Conservation (phyloP, 2,113 vertebrate species). For the Rana temporaria region DNA sequence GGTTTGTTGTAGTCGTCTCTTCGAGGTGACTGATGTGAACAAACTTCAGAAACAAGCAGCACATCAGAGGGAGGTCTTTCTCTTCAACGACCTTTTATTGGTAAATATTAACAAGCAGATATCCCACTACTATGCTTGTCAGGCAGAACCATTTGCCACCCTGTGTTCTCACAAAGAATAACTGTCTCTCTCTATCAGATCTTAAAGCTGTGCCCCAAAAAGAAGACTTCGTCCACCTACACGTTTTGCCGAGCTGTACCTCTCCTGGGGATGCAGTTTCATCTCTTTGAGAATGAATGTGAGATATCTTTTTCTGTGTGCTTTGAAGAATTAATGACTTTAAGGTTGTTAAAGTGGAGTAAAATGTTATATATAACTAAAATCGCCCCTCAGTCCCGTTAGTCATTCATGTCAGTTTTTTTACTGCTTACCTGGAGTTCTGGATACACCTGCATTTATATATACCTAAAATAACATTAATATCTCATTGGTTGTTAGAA, state of each 20-base stretch:
- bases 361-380: too few relatives aligned
- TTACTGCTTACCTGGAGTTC: too few relatives aligned
- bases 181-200: conserved; percentile 75
- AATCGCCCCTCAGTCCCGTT: too few relatives aligned
- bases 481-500: too few relatives aligned
- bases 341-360: too few relatives aligned
- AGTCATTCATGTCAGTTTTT: too few relatives aligned
- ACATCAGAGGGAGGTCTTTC: conserved; percentile 96
- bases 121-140: too few relatives aligned
- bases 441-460: too few relatives aligned
- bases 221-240: conserved; percentile 95
- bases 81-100: conserved; percentile 97
- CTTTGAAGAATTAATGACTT: too few relatives aligned
- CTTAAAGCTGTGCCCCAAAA: conserved; percentile 96
- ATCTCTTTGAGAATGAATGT: conserved; percentile 98
- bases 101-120: conserved; percentile 70
- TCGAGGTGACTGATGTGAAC: conserved; percentile 94
- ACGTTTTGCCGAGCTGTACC: conserved; percentile 95
- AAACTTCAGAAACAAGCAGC: conserved; percentile 96
- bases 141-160: too few relatives aligned
- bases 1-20: conserved; percentile 97
- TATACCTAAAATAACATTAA: too few relatives aligned
- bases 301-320: conserved; percentile 63
- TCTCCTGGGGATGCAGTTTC: conserved; percentile 95
- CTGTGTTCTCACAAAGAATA: too few relatives aligned